Base-by-base conservation (phyloP, 2,888 invertebrate species). In the Dusona sp. region DNA sequence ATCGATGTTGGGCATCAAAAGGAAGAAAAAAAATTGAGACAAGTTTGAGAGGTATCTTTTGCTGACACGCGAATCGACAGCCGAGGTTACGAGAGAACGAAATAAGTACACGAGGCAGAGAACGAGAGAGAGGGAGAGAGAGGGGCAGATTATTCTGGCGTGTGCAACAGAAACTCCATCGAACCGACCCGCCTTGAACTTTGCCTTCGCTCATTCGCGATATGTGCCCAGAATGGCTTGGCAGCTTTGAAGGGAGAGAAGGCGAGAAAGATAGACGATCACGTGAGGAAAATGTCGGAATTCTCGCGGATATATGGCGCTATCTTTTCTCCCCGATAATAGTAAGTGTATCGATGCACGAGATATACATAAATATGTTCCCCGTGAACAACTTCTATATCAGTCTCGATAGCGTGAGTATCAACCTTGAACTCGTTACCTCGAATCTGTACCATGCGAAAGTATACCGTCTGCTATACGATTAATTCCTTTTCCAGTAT, bases 171-270 rank as follows among this genome's bases (percentile, higher is more conserved):
- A 80, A 85, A 54, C 73, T 61, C 51, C 89, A 88, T 88, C 88
- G 88, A 89, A 90, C 86, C 86, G 91, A 91, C 90, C 91, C 88
- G 85, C 92, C 91, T 93, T 92, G 93, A 93, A 91, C 92, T 89
- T 89, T 92, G 91, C 89, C 89, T 89, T 88, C 80, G 85, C 81
- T 87, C 89, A 78, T 78, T 86, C 89, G 87, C 87, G 79, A 85
- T 79, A 57, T 83, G 45, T 29, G 70, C 74, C 84, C 81, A 80
- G 87, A 83, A 79, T 84, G 83, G 73, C 83, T 68, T 33, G 51
- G 51, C 72, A 48, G 42, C 54, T 72, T 67, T 48, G 45, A 75
- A 79, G 72, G 64, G 57, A 77, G 78, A 4, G 45, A 67, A 77
- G 79, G 81, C 79, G 87, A 88, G 87, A 78, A 87, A 84, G 89